phyloP scores from a whole-genome alignment of 2,113 vertebrate species.

The Romanogobio albipinnatus region DNA sequence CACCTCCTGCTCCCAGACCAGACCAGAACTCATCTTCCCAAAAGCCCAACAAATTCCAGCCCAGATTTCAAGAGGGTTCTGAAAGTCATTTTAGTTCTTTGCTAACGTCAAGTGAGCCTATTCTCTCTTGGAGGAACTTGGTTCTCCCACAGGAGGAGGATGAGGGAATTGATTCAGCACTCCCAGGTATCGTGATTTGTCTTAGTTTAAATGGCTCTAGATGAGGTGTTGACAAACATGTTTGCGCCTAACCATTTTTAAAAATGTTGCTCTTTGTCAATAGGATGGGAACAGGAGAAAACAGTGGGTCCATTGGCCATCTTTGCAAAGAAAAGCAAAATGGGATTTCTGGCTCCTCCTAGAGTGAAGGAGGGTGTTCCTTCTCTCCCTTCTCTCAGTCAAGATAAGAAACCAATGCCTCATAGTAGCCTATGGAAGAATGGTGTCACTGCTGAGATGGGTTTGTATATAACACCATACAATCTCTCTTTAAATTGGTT shows the following conservation, averaged over 20 bases:
- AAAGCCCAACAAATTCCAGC: neutral
- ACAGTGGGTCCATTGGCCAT: conserved; percentile 38
- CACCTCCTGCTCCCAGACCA: too few species aligned
- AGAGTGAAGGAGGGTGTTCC: conserved; percentile 19
- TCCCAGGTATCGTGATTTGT: neutral
- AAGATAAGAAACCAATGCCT: conserved; percentile 16
- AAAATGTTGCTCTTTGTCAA: neutral
- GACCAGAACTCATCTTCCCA: neutral
- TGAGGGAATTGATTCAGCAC: neutral
- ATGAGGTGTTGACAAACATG: neutral
- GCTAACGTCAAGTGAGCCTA: neutral
- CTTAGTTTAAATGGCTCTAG: neutral
- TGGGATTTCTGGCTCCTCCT: conserved; percentile 23
- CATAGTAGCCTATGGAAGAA: conserved; percentile 14
- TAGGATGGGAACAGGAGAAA: conserved; percentile 28
- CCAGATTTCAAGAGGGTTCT: neutral
- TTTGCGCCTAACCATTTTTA: neutral
- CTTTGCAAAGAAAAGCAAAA: conserved; percentile 1
- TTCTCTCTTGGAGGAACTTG: neutral
- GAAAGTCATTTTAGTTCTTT: neutral
- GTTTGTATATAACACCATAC: neutral
- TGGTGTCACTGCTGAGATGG: conserved; percentile 4
- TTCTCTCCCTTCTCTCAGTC: neutral
- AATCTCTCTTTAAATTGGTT: neutral
- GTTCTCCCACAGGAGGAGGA: neutral